Conservation (phyloP, 2,113 vertebrate species). For the Atractosteus spatula region DNA sequence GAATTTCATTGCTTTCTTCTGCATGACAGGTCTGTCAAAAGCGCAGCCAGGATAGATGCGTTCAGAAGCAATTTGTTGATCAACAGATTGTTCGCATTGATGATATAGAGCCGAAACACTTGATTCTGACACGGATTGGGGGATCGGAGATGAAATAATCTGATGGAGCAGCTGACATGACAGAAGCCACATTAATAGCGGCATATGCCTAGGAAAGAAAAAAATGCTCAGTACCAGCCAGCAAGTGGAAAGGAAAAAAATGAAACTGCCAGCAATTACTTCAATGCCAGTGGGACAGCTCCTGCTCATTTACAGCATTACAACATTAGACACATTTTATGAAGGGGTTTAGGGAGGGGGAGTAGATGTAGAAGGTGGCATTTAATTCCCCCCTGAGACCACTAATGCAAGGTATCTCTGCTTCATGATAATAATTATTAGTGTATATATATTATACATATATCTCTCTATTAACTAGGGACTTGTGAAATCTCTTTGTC, state of each 20-base stretch:
- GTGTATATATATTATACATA: constrained; percentile 8
- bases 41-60: constrained; percentile 21
- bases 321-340: constrained; percentile 19
- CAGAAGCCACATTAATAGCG: constrained; percentile 66
- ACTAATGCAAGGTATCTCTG: constrained; percentile 4
- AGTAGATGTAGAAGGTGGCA: not conserved
- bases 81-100: constrained; percentile 40
- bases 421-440: constrained; percentile 10
- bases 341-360: constrained; percentile 21
- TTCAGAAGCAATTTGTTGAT: constrained; percentile 27
- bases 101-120: constrained; percentile 40
- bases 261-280: constrained; percentile 58
- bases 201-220: constrained; percentile 53
- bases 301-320: constrained; percentile 56
- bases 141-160: constrained; percentile 41
- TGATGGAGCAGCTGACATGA: constrained; percentile 61
- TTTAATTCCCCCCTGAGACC: constrained; percentile 13
- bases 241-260: constrained; percentile 28
- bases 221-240: constrained; percentile 19
- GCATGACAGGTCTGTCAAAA: constrained; percentile 13
- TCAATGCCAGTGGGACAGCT: constrained; percentile 58
- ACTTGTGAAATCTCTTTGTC: constrained; percentile 54
- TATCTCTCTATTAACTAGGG: constrained; percentile 39
- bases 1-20: not conserved
- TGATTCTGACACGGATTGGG: constrained; percentile 31